Evolutionary conservation across 2,113 vertebrate species (phyloP), one percentile per base, ranked within the genome.

Genomic region (Paracanthobrama guichenoti): DNA sequence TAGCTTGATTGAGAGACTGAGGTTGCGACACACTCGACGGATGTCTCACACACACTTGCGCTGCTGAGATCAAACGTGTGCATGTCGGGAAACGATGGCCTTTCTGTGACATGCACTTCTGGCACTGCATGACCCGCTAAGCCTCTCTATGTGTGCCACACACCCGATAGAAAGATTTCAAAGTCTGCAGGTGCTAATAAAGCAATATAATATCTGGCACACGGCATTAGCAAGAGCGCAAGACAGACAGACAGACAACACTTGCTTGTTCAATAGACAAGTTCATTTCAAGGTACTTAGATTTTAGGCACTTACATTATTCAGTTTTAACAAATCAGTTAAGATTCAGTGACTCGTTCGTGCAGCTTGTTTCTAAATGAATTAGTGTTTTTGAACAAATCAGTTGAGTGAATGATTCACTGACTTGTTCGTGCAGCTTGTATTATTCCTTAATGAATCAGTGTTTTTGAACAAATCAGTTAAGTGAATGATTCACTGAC

Each of bases 41-140:
- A 50, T 74, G 72, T 44, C 66, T 42, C 35, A 42, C 66, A 69
- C 35, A n/a, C 35, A 22, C 35, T 12, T 2, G 22, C 4, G 28
- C 14, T 42, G 48, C 26, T 67, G 44, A 83, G 80, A 85, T 85
- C 84, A 88, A 79, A 88, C 48, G 9, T 53, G 60, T 42, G 46
- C 57, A 75, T 84, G 86, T 81, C 78, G 67, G 44, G 53, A 31
- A 64, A 79, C 18, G 9, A 4, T 26, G 35, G 42, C 22, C 46
- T 57, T 57, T 81, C n/a, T 82, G 42, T 60, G 72, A 77, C 75
- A 72, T 11, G 20, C 12, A 3, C 14, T 60, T 26, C 64, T 35
- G 13, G 53, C 11, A 14, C 50, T 14, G 26, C 18, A 16, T 79
- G 80, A 66, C 60, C 14, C n/a, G 42, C 42, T 64, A 44, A 73